Percentiles rank a stretch among this genome's conserved stretches.
Conservation (phyloP, 2,113 vertebrate genomes). For the Myodes glareolus region DNA sequence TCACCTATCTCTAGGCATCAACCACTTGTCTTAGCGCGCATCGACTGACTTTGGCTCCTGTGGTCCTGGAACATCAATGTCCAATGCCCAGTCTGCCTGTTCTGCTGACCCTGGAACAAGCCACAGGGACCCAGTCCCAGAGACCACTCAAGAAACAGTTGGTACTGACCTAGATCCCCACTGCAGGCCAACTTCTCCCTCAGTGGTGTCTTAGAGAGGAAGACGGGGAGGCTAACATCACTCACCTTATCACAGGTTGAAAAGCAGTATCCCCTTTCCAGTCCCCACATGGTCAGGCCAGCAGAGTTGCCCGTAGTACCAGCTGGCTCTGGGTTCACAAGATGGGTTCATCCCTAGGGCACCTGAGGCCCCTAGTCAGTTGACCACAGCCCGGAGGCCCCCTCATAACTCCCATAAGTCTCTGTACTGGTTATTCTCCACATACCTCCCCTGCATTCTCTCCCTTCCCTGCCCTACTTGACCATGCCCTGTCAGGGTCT, state of each 20-base stretch:
- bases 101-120: background rate
- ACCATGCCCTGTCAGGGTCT: background rate
- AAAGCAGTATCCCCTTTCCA: background rate
- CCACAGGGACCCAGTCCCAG: background rate
- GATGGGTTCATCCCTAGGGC: background rate
- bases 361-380: background rate
- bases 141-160: background rate
- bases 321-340: too few relatives aligned
- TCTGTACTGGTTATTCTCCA: background rate
- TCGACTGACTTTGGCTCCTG: background rate
- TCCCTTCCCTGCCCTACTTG: background rate
- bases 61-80: background rate
- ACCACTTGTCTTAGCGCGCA: background rate
- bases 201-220: background rate
- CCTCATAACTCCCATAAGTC: background rate
- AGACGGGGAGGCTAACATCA: background rate
- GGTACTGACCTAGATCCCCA: background rate
- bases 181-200: background rate
- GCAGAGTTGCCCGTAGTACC: too few relatives aligned
- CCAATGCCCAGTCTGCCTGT: background rate
- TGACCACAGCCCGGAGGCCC: background rate
- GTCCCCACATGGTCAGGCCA: background rate
- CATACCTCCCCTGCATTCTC: too few relatives aligned
- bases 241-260: background rate
- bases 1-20: background rate